Evolutionary conservation across 2,888 invertebrate genomes (phyloP), one percentile per base, ranked within the genome.

Genomic region (Parelbella ahira): DNA sequence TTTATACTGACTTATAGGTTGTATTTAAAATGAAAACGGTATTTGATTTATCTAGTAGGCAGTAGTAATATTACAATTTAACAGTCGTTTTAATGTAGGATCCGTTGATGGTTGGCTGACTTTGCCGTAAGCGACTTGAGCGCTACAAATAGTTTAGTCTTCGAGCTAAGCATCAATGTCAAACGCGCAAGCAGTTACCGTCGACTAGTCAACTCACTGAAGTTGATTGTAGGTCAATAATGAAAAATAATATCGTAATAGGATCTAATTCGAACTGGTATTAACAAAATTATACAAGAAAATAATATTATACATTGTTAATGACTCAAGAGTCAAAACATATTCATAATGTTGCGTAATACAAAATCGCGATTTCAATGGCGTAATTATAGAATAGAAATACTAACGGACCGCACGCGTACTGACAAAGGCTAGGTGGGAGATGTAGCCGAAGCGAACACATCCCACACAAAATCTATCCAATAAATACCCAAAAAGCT

Each of bases 401-500:
- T 32, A 37, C 27, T 37, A 41, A 33, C 32, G 39, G 32, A 41
- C 13, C 39, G 9, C 39, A 38, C 36, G 30, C 42, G 21, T 44
- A 48, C 36, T 48, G 49, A 45, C 48, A 48, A 47, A 56, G 47
- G 50, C 58, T 53, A 58, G 54, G 56, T 53, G 56, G 53, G 48
- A 47, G 50, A 51, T 51, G 48, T 48, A 53, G 50, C 44, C 60
- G 64, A 69, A 77, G 73, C 71, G 71, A 77, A 80, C 76, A 45
- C 82, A 71, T 76, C 86, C 86, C 81, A 86, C 86, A 78, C 82
- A 74, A 75, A 78, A 82, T 75, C 82, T 80, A 82, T 82, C 81
- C 76, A 82, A 84, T 86, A 86, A 86, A 86, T 86, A 81, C 79
- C 86, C 86, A 79, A 86, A 86, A 86, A 81, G 78, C 84, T 80